phyloP scores from a whole-genome alignment of 2,888 invertebrate genomes.

The Hypercompe scribonia region DNA sequence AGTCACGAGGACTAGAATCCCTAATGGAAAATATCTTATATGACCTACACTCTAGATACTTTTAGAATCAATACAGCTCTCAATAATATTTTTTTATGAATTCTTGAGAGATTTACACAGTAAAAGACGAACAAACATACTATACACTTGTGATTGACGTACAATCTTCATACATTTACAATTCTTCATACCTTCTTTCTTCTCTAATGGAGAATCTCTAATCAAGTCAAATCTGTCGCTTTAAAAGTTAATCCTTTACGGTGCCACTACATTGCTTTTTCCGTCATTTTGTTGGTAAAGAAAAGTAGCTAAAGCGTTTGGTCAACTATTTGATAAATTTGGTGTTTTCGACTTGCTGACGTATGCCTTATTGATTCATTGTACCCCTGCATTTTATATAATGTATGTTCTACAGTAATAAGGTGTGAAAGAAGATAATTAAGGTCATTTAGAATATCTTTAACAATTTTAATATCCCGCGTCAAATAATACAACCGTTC shows the following conservation, averaged over 20 bases:
- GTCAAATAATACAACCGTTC: neutral
- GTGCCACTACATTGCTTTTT: neutral
- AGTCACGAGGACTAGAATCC: neutral
- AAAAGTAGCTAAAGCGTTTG: constrained; percentile 15
- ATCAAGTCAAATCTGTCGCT: neutral
- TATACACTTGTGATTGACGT: neutral
- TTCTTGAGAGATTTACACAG: neutral
- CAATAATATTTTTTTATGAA: neutral
- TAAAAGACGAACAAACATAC: neutral
- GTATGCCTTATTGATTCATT: constrained; percentile 13
- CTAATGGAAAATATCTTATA: constrained; percentile 3
- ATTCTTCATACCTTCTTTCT: neutral
- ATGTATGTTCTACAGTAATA: constrained; percentile 16
- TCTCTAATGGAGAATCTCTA: neutral
- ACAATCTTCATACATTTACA: neutral
- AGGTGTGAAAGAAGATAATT: constrained; percentile 21
- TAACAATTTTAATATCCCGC: constrained; percentile 9
- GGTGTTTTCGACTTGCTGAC: constrained; percentile 11
- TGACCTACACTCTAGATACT: constrained; percentile 4
- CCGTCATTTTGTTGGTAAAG: neutral
- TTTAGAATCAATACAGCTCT: neutral
- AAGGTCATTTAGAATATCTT: constrained; percentile 25
- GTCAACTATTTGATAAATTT: constrained; percentile 3
- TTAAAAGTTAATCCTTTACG: neutral
- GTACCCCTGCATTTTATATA: constrained; percentile 16